Base-by-base conservation (phyloP, 2,888 invertebrate species). In the Thera obeliscata region DNA sequence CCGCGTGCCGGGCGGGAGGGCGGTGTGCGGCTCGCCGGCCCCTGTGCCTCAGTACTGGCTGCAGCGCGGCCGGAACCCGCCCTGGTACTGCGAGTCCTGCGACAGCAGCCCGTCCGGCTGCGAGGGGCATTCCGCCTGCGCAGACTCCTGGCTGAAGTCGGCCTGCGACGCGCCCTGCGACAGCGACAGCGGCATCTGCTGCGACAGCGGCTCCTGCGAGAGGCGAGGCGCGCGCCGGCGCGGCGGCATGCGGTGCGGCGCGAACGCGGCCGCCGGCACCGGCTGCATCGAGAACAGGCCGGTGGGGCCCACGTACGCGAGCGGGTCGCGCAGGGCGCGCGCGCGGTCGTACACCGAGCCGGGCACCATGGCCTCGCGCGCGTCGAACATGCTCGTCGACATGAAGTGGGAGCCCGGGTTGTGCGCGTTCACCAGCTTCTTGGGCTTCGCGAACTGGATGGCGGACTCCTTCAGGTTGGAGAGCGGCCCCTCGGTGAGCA, bases 391-490 rank as follows among this genome's bases (percentile, higher is more conserved):
- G 41, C 98, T 97, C 38, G 98, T 98, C 64, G 97, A 98, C 99
- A 99, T 99, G 87, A 99, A 99, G 84, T 99, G 98, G 0, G 98
- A 97, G 0, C 98, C 98, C 1, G 99, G 99, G 89, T 99, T 99
- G 66, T 97, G 95, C 0, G 97, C 96, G 87, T 99, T 99, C 33
- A 98, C 96, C 74, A 99, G 94, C 87, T 99, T 99, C 88, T 98
- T 98, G 1, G 99, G 99, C 88, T 99, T 99, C 43, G 98, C 97
- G 88, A 99, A 98, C 87, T 98, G 98, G 69, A 99, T 98, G 82
- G 98, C 95, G 0, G 98, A 98, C 87, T 99, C 98, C 83, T 99
- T 99, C 64, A 99, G 93, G 88, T 99, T 99, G 77, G 98, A 99
- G 48, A 99, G 93, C 0, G 99, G 99, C 0, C 99, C 99, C 90